Base-by-base conservation (phyloP, 2,797 vertebrate genomes). In the Rhinogobio ventralis region DNA sequence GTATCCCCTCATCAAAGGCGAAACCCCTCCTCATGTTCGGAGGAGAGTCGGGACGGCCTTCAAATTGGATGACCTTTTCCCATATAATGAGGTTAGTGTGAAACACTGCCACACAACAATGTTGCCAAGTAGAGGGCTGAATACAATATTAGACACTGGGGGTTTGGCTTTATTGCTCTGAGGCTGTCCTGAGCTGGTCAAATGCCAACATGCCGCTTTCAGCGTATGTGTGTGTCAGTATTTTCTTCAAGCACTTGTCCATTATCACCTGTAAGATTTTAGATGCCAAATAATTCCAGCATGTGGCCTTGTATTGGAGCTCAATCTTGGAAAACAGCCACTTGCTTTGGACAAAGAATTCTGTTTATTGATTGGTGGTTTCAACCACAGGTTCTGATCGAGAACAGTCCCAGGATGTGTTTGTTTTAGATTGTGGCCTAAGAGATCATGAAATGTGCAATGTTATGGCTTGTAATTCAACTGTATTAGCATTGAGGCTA, bases 31-130 rank as follows among this genome's bases (percentile, higher is more conserved):
- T 4, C 96, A 95, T 82, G 92, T 99, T 92, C 93, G 98, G 69
- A 96, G 96, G 74, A 94, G 98, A 9, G 95, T 99, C 23, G 98
- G 98, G 66, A 97, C 98, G 0, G 68, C 97, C 0, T 99, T 98
- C 93, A 98, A 97, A 92, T 90, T 99, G 87, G 97, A 99, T 20
- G 97, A 97, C 87, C 92, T 98, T 86, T 96, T 99, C 73, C 97
- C 95, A 0, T 96, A 95, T 9, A 96, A 99, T 64, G 97, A 98
- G 97, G 98, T 96, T 46, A 69, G 91, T 91, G 60, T 10, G 7
- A 5, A 33, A 36, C 46, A 30, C 13, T 85, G 64, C 86, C 39
- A 85, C 75, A 62, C 28, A 64, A 60, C 25, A 20, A 51, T 60
- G 20, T 2, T 30, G 19, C 68, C 53, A 20, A 73, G 81, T 57